Evolutionary conservation across 1,140 invertebrate species (phyloP), one percentile per base, ranked within the genome.

Genomic region (Panagrolaimus sp.): DNA sequence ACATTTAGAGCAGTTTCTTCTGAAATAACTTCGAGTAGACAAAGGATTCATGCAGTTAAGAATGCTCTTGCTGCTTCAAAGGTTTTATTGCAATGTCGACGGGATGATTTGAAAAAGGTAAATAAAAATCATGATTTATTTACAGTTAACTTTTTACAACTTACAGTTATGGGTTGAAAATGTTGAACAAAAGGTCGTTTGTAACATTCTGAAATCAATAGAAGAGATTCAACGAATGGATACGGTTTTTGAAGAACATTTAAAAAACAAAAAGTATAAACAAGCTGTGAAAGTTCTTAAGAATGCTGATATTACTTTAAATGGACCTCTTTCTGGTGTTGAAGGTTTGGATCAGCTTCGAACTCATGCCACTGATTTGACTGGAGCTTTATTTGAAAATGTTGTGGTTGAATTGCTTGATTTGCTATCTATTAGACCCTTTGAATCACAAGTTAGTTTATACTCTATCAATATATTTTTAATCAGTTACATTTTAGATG

Each of bases 21-120:
- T 67, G 87, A 89, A 74, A 88, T 94, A 8, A 88, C 52, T 85
- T 88, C 88, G 46, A 92, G 93, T 68, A 87, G 92, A 55, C 89
- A 90, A 76, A 90, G 90, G 77, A 90, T 92, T 66, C 87, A 89
- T 71, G 88, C 88, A 6, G 91, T 95, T 0, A 92, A 92, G 82
- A 91, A 93, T 71, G 91, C 93, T 79, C 86, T 98, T 9, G 88
- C 89, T 63, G 91, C 91, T 6, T 96, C 93, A 83, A 93, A 95
- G 83, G 90, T 89, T 24, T 84, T 97, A 38, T 84, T 98, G 48
- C 89, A 93, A 71, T 93, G 93, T 84, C 89, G 92, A 71, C 87
- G 93, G 62, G 93, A 96, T 78, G 94, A 98, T 84, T 85, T 98
- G 48, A 89, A 92, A 75, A 90, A 93, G 78, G n/a, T n/a, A n/a